phyloP scores from a whole-genome alignment of 2,797 vertebrate species.

The Pseudochirops cupreus region DNA sequence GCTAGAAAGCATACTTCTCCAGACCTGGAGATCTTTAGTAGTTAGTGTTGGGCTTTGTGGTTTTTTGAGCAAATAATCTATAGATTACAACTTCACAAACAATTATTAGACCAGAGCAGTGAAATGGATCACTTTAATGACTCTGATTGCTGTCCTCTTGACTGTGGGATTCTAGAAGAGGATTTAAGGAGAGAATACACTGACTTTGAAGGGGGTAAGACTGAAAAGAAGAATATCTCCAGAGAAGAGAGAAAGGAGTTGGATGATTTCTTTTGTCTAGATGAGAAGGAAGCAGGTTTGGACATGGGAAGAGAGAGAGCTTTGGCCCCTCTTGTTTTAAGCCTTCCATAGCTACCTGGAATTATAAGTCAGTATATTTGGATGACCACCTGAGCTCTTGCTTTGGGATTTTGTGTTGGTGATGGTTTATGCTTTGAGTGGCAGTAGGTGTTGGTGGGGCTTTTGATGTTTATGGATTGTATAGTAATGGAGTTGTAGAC shows the following conservation, averaged over 20 bases:
- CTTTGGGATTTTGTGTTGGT: background rate
- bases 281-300: slow-evolving; percentile 27
- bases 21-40: background rate
- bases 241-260: slow-evolving; percentile 55
- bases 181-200: slow-evolving; percentile 34
- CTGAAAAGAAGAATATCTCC: slow-evolving; percentile 44
- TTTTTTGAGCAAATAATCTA: slow-evolving; percentile 50
- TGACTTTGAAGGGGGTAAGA: slow-evolving; percentile 26
- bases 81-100: slow-evolving; percentile 35
- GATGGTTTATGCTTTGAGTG: background rate
- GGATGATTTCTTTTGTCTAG: slow-evolving; percentile 51
- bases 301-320: slow-evolving; percentile 9
- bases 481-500: slow-evolving; percentile 31
- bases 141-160: slow-evolving; percentile 29
- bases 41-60: slow-evolving; percentile 37
- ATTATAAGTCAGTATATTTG: slow-evolving; percentile 15
- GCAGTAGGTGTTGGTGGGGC: slow-evolving; percentile 4
- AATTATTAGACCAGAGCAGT: slow-evolving; percentile 20
- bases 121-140: slow-evolving; percentile 13
- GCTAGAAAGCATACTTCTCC: slow-evolving; percentile 32
- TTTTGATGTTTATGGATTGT: slow-evolving; percentile 46
- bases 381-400: slow-evolving; percentile 8
- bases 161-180: slow-evolving; percentile 54
- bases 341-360: slow-evolving; percentile 43
- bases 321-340: slow-evolving; percentile 30